These are phyloP conservation scores for Hiodon alosoides DNA, from an alignment of 2,113 vertebrate genomes.

Conservation along the genomic window DNA sequence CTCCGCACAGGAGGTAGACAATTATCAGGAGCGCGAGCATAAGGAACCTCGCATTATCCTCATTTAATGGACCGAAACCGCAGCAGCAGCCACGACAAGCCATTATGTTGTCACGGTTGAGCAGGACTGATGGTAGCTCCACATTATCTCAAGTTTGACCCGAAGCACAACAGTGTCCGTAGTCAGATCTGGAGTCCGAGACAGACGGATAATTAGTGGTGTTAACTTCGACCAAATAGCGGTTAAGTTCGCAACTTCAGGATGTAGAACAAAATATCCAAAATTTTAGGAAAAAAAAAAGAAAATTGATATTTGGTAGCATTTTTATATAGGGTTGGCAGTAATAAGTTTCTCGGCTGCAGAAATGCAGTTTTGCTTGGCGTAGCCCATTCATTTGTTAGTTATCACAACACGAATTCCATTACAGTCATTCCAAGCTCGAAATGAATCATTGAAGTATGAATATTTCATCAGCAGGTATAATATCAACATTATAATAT, in stretches of 20 bases:
- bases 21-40: conserved; percentile 79
- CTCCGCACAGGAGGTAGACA: conserved; percentile 84
- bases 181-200: not conserved
- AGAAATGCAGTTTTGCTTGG: no score
- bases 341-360: no score
- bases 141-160: conserved; percentile 33
- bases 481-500: no score
- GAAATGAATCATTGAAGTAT: no score
- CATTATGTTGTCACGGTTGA: conserved; percentile 62
- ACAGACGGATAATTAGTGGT: not conserved
- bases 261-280: not conserved
- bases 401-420: no score
- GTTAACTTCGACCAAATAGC: not conserved
- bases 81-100: conserved; percentile 71
- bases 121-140: conserved; percentile 30
- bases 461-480: no score
- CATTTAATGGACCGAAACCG: conserved; percentile 69
- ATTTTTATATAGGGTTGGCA: no score
- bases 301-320: not conserved
- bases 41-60: conserved; percentile 87
- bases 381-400: no score
- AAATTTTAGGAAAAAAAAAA: not conserved
- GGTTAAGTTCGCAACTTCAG: no score
- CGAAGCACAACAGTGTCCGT: conserved; percentile 4
- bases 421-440: no score